These are phyloP conservation scores for Amazona vittata DNA, from an alignment of 2,113 vertebrate species.

Conservation along the genomic window DNA sequence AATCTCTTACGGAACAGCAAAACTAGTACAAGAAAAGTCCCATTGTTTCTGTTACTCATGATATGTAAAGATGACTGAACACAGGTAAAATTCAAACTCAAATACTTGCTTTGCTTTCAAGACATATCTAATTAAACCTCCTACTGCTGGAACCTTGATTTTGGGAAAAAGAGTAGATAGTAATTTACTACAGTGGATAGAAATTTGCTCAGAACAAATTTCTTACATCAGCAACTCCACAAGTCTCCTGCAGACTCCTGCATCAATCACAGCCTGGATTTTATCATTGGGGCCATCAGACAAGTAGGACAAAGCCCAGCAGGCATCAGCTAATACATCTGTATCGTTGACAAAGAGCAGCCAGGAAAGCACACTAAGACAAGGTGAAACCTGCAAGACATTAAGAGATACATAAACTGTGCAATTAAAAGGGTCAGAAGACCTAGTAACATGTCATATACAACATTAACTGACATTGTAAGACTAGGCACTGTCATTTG, in stretches of 20 bases:
- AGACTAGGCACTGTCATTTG: neutral
- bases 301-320: conserved; percentile 97
- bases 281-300: conserved; percentile 98
- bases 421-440: neutral
- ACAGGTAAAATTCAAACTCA: neutral
- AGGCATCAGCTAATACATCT: conserved; percentile 95
- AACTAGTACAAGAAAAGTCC: neutral
- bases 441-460: neutral
- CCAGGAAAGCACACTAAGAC: conserved; percentile 95
- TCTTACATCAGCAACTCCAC: conserved; percentile 96
- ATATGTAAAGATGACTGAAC: neutral
- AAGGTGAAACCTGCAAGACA: conserved; percentile 89
- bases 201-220: neutral
- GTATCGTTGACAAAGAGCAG: conserved; percentile 95
- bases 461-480: neutral
- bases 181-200: neutral
- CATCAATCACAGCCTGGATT: conserved; percentile 98
- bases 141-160: neutral
- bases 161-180: neutral
- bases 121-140: neutral
- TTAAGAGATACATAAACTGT: neutral
- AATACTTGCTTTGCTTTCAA: neutral
- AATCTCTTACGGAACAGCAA: neutral
- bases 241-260: conserved; percentile 95
- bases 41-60: neutral